Conservation (phyloP, 2,888 invertebrate genomes). For the Morpho deidamia region DNA sequence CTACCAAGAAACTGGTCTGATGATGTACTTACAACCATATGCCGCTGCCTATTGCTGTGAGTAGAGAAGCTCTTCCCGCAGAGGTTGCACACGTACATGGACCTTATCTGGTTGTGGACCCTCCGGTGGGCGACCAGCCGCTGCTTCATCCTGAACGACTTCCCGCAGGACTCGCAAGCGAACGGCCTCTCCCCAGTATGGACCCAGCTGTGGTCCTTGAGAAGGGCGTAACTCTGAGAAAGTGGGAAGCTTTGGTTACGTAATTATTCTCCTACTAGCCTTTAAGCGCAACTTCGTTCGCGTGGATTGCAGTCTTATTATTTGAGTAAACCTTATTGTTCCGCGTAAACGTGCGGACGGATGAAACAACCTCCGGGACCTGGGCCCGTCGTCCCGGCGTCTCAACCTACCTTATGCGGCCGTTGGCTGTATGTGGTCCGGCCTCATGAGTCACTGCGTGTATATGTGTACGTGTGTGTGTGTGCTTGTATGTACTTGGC, state of each 20-base stretch:
- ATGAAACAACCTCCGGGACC: too few relatives aligned
- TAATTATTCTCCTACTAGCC: neutral
- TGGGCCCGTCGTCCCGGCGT: too few relatives aligned
- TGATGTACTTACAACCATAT: slow-evolving; percentile 62
- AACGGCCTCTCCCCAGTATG: slow-evolving; percentile 68
- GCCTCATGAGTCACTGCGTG: too few relatives aligned
- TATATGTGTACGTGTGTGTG: too few relatives aligned
- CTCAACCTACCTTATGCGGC: too few relatives aligned
- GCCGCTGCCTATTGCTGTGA: slow-evolving; percentile 60
- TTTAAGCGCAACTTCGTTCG: too few relatives aligned
- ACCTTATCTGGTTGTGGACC: slow-evolving; percentile 46
- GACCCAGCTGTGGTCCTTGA: slow-evolving; percentile 67
- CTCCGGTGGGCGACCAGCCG: slow-evolving; percentile 56
- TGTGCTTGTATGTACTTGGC: too few relatives aligned
- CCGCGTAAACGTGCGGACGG: too few relatives aligned
- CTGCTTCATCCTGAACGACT: slow-evolving; percentile 60
- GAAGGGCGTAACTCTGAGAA: slow-evolving; percentile 55
- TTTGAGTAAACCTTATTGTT: too few relatives aligned
- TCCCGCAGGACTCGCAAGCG: slow-evolving; percentile 59
- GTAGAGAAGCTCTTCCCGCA: slow-evolving; percentile 65
- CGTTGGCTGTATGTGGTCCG: too few relatives aligned
- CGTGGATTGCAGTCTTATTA: too few relatives aligned
- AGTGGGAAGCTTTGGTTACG: too few relatives aligned
- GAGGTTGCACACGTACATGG: slow-evolving; percentile 46
- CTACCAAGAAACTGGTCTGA: neutral